A percentile compares a stretch with the other conserved stretches of the same genome.
Conservation (phyloP, 1,140 invertebrate genomes). For the Drosophila ananassae region DNA sequence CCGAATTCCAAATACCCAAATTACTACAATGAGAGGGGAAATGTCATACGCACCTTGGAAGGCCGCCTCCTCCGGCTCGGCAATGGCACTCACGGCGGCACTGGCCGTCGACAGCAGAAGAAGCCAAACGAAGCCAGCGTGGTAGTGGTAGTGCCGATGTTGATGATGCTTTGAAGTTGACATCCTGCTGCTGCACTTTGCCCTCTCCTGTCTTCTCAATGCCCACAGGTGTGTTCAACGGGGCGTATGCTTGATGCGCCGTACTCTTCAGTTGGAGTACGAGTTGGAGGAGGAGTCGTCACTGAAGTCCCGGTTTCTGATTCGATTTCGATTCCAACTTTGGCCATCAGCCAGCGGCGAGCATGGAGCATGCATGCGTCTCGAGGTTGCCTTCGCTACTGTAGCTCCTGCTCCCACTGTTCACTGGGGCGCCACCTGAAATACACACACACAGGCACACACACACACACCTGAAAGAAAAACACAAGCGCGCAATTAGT, state of each 20-base stretch:
- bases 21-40: constrained; percentile 37
- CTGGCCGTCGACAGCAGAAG: constrained; percentile 45
- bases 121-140: constrained; percentile 42
- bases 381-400: constrained; percentile 67
- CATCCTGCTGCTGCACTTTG: constrained; percentile 34
- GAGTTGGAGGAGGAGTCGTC: constrained; percentile 1
- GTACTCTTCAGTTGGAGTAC: constrained; percentile 34
- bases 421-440: constrained; percentile 24
- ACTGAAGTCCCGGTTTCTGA: constrained; percentile 26
- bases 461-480: constrained; percentile 9
- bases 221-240: constrained; percentile 34
- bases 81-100: constrained; percentile 50
- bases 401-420: constrained; percentile 40
- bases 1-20: constrained; percentile 30
- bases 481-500: constrained; percentile 54
- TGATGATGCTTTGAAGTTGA: constrained; percentile 63
- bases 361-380: constrained; percentile 75
- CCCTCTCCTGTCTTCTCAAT: neutral
- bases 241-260: constrained; percentile 18
- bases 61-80: constrained; percentile 84
- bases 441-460: constrained; percentile 9
- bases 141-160: constrained; percentile 44
- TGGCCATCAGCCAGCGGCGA: constrained; percentile 67
- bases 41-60: constrained; percentile 85
- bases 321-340: constrained; percentile 49